A percentile compares a stretch with the other conserved stretches of the same genome.
Conservation (phyloP, 2,113 vertebrate genomes). For the Zosterops hypoxanthus region DNA sequence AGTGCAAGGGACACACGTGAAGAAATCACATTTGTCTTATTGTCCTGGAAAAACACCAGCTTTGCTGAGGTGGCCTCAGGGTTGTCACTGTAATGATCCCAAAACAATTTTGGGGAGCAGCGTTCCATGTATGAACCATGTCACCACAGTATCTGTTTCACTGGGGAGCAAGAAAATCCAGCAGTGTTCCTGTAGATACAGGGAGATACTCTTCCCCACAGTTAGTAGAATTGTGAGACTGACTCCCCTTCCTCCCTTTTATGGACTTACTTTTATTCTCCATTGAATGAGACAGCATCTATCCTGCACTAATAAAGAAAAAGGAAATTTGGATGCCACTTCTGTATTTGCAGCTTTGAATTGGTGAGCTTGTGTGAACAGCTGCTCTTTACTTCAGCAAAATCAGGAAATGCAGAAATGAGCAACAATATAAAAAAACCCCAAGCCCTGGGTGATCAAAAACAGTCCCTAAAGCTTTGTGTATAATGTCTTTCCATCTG, state of each 20-base stretch:
- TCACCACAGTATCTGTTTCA: neutral
- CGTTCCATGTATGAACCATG: neutral
- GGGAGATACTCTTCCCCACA: neutral
- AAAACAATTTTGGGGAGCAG: neutral
- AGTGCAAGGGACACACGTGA: neutral
- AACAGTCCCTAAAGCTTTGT: constrained; percentile 28
- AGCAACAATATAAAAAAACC: neutral
- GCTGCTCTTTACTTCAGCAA: constrained; percentile 44
- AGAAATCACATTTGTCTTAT: neutral
- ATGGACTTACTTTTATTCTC: neutral
- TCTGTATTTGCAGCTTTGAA: neutral
- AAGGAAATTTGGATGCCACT: constrained; percentile 1
- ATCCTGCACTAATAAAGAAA: neutral
- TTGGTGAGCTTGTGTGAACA: constrained; percentile 5
- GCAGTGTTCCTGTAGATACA: neutral
- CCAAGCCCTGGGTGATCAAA: neutral
- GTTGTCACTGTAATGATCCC: neutral
- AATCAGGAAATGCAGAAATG: neutral
- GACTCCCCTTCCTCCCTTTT: neutral
- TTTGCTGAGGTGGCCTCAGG: neutral
- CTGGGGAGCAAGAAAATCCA: neutral
- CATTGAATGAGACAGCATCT: neutral
- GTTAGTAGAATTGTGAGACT: neutral
- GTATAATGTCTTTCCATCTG: neutral
- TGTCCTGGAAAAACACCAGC: neutral